Percentiles rank a stretch among this genome's conserved stretches.
phyloP scores from a whole-genome alignment of 2,888 invertebrate genomes.

The Dicyrtoma fusca region DNA sequence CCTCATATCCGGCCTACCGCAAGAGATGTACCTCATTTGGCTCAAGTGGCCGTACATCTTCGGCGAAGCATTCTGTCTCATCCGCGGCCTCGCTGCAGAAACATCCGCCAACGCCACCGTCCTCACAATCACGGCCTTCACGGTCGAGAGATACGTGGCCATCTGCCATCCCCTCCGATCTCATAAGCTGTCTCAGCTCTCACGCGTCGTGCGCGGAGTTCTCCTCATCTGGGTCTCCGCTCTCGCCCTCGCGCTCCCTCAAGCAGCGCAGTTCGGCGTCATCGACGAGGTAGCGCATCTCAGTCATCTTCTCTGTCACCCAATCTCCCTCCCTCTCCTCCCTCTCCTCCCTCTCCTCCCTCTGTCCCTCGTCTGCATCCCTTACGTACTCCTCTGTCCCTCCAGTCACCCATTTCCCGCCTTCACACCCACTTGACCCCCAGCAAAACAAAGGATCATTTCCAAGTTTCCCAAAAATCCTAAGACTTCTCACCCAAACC shows the following conservation, averaged over 20 bases:
- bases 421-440: too few species aligned
- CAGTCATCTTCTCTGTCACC: neutral
- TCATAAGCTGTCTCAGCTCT: constrained; percentile 81
- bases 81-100: constrained; percentile 79
- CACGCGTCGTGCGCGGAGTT: constrained; percentile 79
- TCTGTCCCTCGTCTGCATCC: too few species aligned
- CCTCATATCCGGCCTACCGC: constrained; percentile 75
- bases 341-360: neutral
- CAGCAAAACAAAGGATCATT: too few species aligned
- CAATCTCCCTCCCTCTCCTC: neutral
- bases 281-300: constrained; percentile 57
- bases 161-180: constrained; percentile 83
- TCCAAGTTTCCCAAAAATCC: too few species aligned
- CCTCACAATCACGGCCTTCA: constrained; percentile 78
- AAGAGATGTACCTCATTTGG: constrained; percentile 77
- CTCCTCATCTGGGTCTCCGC: constrained; percentile 79
- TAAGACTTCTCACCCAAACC: too few species aligned
- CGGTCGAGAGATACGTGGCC: constrained; percentile 82
- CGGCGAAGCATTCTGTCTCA: constrained; percentile 75
- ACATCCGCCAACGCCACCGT: constrained; percentile 86
- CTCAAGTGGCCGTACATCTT: constrained; percentile 73
- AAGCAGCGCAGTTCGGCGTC: constrained; percentile 61
- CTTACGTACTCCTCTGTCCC: too few species aligned
- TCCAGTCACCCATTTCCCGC: too few species aligned
- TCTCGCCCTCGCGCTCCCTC: constrained; percentile 70